phyloP scores from a whole-genome alignment of 2,888 invertebrate genomes.

The Seira musarum region DNA sequence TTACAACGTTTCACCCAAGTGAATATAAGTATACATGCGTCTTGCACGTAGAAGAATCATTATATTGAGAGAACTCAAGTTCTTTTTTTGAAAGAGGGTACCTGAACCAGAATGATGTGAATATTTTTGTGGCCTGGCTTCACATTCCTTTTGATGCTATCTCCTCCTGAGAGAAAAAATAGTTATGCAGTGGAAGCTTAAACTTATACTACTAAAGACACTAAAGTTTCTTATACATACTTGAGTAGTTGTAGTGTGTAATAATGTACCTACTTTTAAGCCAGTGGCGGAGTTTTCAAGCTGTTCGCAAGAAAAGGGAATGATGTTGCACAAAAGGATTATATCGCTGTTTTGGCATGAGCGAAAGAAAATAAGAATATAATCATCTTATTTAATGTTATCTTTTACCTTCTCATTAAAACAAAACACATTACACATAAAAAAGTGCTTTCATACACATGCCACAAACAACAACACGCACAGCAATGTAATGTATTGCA shows the following conservation, averaged over 20 bases:
- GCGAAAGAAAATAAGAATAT: conserved; percentile 19
- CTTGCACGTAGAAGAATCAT: background rate
- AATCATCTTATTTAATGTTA: conserved; percentile 40
- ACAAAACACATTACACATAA: conserved; percentile 31
- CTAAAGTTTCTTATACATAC: no score
- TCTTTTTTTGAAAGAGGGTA: background rate
- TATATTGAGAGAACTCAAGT: background rate
- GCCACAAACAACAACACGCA: background rate
- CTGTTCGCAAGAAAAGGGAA: background rate
- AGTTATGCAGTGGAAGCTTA: background rate
- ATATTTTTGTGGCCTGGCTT: conserved; percentile 3
- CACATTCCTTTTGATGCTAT: conserved; percentile 10
- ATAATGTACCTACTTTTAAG: no score
- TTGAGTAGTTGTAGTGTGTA: no score
- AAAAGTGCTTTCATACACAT: conserved; percentile 10
- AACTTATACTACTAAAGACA: no score
- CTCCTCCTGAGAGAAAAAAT: background rate
- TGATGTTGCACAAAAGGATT: conserved; percentile 4
- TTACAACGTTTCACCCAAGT: background rate
- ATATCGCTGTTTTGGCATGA: conserved; percentile 31
- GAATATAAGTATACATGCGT: no score
- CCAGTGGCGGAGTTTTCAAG: no score
- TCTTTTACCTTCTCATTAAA: conserved; percentile 39
- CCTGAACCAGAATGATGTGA: background rate
- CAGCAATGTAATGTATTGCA: background rate